Base-by-base conservation (phyloP, 2,888 invertebrate species). In the Oegoconia quadripuncta region DNA sequence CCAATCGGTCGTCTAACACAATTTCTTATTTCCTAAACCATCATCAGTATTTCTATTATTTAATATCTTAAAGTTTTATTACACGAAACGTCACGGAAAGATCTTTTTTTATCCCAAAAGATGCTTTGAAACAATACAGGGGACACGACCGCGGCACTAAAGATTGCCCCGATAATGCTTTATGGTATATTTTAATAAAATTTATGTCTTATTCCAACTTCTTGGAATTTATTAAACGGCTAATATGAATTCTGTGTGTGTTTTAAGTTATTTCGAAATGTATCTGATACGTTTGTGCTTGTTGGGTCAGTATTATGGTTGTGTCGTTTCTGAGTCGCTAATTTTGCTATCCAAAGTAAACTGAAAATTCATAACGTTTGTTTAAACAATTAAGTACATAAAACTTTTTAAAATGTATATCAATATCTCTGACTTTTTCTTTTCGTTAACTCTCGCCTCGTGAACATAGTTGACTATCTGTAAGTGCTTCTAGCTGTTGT, bases 141-240 rank as follows among this genome's bases (percentile, higher is more conserved):
- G 43, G 41, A 48, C 44, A 45, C 44, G 52, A 55, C 36, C 8
- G 38, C 53, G 39, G 44, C 68, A 77, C 66, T 74, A 74, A 59
- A 82, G 82, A 84, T 84, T 55, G 61, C 58, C 62, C 63, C 50
- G 31, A 38, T 52, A 59, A 65, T 63, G 59, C 47, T 58, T 73
- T 77, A 76, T 75, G 71, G 73, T 70, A 65, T 76, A 79, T 81
- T 79, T 80, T 80, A 81, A 76, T 74, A 73, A 80, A 84, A 87
- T 86, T 84, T 86, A 86, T 86, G 82, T 87, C 84, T 86, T 81
- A 86, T 78, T 84, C 63, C 64, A 60, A 67, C 58, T 87, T 86
- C 87, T 70, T 46, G 52, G 87, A 84, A 86, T 81, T 81, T 81
- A 84, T 81, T 83, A 84, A 86, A 84, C 81, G 80, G 66, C 76